These are phyloP conservation scores for Pammene fasciana DNA, from an alignment of 2,888 invertebrate genomes.

Conservation along the genomic window DNA sequence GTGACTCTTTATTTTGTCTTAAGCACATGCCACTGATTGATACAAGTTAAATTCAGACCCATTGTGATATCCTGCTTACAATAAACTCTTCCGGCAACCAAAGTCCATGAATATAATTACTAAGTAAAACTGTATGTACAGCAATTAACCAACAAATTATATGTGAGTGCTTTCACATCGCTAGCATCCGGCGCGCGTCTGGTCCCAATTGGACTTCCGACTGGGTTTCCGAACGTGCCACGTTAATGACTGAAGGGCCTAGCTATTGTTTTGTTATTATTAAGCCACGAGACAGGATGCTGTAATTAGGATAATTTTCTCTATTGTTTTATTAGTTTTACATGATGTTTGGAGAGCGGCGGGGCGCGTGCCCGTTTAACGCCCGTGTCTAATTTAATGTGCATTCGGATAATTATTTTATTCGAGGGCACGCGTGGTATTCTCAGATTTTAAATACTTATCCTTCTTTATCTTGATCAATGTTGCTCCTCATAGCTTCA, in stretches of 20 bases:
- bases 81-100: constrained; percentile 28
- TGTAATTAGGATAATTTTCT: constrained; percentile 79
- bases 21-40: not conserved
- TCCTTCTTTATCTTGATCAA: no score
- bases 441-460: not conserved
- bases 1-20: no score
- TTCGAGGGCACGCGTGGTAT: constrained; percentile 8
- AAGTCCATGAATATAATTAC: constrained; percentile 31
- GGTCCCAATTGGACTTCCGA: constrained; percentile 83
- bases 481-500: no score
- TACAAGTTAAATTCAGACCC: not conserved
- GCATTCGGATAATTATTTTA: not conserved
- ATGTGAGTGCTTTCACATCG: constrained; percentile 73
- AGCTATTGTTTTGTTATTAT: constrained; percentile 81
- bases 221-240: constrained; percentile 75
- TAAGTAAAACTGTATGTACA: constrained; percentile 42
- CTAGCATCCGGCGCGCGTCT: constrained; percentile 73
- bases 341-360: constrained; percentile 36
- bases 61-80: constrained; percentile 9
- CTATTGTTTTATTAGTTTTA: constrained; percentile 63
- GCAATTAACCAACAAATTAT: constrained; percentile 70
- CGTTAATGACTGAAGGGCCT: constrained; percentile 72
- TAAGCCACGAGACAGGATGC: constrained; percentile 81
- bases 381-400: not conserved
- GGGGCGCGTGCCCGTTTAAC: constrained; percentile 31